Conservation (phyloP, 2,113 vertebrate species). For the Sinocyclocheilus maitianheensis region DNA sequence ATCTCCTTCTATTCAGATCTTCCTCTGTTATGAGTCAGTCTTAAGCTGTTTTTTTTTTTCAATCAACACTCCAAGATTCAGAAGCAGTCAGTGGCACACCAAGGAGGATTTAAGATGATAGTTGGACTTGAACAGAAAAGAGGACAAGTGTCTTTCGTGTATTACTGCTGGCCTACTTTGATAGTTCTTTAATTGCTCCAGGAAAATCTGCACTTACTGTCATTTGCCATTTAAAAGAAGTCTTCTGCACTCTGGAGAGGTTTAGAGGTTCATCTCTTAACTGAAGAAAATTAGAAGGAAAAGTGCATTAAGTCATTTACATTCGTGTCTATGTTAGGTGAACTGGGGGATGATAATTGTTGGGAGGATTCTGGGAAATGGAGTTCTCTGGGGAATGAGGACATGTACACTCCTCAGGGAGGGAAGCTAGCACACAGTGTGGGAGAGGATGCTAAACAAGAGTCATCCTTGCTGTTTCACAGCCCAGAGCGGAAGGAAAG, state of each 20-base stretch:
- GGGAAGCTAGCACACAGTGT: not conserved
- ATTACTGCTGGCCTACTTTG: conserved; percentile 46
- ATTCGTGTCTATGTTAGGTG: not conserved
- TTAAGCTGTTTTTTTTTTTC: conserved; percentile 6
- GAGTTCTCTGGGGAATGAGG: not conserved
- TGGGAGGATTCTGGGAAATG: conserved; percentile 31
- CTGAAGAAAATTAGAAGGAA: not conserved
- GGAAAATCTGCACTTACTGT: not conserved
- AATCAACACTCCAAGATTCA: conserved; percentile 13
- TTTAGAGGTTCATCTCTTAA: not conserved
- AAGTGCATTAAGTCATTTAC: not conserved
- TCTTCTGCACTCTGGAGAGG: not conserved
- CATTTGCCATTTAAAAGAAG: not conserved
- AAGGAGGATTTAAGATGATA: conserved; percentile 25
- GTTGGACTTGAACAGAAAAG: conserved; percentile 13
- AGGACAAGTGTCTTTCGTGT: conserved; percentile 20
- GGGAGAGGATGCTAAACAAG: not conserved
- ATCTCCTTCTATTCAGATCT: not conserved
- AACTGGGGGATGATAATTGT: not conserved
- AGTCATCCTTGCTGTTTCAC: conserved; percentile 10
- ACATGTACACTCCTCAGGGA: not conserved
- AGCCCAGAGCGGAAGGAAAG: not conserved
- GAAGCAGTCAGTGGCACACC: not conserved
- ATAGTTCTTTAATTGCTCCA: conserved; percentile 9
- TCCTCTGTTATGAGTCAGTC: not conserved